These are phyloP conservation scores for Anas bahamensis DNA, from an alignment of 2,797 vertebrate genomes.

Conservation along the genomic window DNA sequence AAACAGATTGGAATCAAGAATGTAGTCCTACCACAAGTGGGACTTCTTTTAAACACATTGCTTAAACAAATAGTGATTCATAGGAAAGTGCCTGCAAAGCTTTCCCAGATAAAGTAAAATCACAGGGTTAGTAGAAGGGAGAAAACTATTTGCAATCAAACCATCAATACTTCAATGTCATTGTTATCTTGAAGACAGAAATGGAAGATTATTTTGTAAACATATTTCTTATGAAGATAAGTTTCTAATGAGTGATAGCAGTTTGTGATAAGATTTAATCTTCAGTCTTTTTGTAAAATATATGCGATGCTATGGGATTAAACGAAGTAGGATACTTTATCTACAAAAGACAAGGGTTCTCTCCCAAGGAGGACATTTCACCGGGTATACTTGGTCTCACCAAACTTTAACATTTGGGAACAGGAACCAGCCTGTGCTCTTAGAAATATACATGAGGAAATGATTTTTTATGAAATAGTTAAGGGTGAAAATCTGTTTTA, in stretches of 20 bases:
- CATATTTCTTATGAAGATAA: background rate
- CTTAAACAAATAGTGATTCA: background rate
- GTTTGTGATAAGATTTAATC: background rate
- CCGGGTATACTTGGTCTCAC: background rate
- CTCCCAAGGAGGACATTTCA: background rate
- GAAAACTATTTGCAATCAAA: constrained; percentile 13
- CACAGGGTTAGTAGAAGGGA: background rate
- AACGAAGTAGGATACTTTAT: background rate
- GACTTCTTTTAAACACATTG: background rate
- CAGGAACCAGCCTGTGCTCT: background rate
- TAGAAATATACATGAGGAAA: background rate
- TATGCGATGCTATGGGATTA: background rate
- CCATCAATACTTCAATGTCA: background rate
- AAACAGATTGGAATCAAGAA: background rate
- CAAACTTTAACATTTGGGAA: background rate
- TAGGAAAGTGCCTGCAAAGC: background rate
- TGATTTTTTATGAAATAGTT: background rate
- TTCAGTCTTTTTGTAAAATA: background rate
- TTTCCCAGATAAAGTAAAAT: constrained; percentile 21
- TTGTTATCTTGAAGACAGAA: constrained; percentile 29
- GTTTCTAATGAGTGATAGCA: constrained; percentile 10
- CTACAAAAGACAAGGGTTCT: background rate
- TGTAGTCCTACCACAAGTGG: background rate
- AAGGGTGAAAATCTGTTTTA: background rate
- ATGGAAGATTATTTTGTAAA: constrained; percentile 7